Evolutionary conservation across 2,888 invertebrate genomes (phyloP), one percentile per base, ranked within the genome.

Genomic region (Aspidiotus rigidus): DNA sequence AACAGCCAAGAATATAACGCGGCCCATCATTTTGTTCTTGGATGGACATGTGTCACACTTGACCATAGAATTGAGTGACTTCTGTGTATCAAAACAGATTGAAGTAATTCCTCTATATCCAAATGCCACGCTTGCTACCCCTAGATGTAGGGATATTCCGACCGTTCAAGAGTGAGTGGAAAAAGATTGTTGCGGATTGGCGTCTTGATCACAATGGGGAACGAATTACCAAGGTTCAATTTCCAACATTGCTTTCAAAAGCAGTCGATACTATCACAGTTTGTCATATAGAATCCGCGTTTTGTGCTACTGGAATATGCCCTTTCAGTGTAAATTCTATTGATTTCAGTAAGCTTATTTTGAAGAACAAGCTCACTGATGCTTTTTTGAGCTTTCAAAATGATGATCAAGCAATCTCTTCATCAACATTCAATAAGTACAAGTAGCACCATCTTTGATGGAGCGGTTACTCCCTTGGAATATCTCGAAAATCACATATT

Each of bases 11-110:
- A 72, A 69, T 15, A 72, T 74, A 13, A 74, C 75, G 71, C 74
- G 74, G 71, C 74, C 73, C 69, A 67, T 73, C 7, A 72, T 74
- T 69, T 64, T 74, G 41, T 79, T 77, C 69, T 71, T 80, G 44
- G 79, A 79, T 74, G 77, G 77, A 15, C 78, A 78, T 71, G 64
- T 73, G 7, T 78, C 77, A 10, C 77, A 79, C 72, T 53, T 73
- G 42, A 71, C 72, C 17, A 53, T 71, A 13, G 71, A 73, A 44
- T 56, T 70, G 16, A 72, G 72, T 49, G 39, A 67, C 17, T 73
- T 74, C 54, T 73, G 72, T 28, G 55, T 69, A 49, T 66, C 66
- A 57, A 70, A 72, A 71, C 72, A 72, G 3, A 72, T 74, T 28
- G 66, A 73, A 28, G 53, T 74, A 17, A 70, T 72, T 11, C 72